Base-by-base conservation (phyloP, 1,140 invertebrate genomes). In the Lutraria rhynchaena region DNA sequence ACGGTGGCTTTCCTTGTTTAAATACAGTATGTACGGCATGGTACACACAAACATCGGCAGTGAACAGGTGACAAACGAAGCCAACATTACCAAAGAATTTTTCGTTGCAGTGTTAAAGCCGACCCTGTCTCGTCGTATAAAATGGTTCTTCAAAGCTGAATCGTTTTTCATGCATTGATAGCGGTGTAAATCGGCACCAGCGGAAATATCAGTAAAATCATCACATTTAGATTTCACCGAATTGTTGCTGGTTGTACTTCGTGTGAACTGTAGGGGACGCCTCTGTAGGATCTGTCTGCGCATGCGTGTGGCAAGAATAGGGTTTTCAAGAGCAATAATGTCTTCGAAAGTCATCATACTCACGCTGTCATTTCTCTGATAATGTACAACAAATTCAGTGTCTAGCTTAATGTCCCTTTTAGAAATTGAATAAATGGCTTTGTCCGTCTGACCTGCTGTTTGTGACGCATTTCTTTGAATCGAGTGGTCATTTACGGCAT, bases 71-170 rank as follows among this genome's bases (percentile, higher is more conserved):
- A 84, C 24, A 77, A 86, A 88, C 5, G 80, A 82, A 3, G 65
- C 70, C 22, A 89, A 49, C 88, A 89, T 89, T 9, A 85, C 85
- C 22, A 89, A 53, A 55, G 85, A 85, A 75, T 89, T 89, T 57
- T 76, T 83, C 53, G 86, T 86, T 31, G 87, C 88, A 37, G 77
- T 84, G 67, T 69, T 86, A 24, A 89, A 74, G 31, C 83, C 86
- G 9, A 67, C 75, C 15, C 83, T 41, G 55, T 85, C 86, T 31
- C 85, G 31, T 46, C 81, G 31, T 33, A 84, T 57, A 67, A 78
- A 84, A 69, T 88, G 84, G 46, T 86, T 88, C 35, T 74, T 70
- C 9, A 88, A 67, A 37, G 86, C 84, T 27, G 81, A 84, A 29
- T 60, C 81, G 58, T 84, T 83, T 46, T 83, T 85, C 27, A 85